A percentile compares a stretch with the other conserved stretches of the same genome.
Evolutionary conservation across 1,140 invertebrate genomes (phyloP).

Genomic region (Penaeus japonicus): DNA sequence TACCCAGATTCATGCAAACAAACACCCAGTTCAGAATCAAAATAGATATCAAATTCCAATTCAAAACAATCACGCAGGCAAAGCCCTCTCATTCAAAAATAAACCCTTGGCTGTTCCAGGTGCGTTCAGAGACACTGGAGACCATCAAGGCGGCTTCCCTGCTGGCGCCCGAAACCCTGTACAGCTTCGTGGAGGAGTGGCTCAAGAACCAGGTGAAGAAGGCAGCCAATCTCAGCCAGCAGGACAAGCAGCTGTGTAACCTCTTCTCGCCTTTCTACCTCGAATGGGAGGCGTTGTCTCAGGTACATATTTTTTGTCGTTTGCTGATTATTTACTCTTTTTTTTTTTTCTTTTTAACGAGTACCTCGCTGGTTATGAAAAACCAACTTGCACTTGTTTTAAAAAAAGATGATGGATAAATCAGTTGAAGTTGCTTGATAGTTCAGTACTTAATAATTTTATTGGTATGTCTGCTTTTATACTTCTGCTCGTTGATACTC

Average conservation of each 20-base stretch:
- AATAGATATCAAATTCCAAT: too few species aligned
- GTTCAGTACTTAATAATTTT: too few species aligned
- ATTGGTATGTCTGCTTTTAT: too few species aligned
- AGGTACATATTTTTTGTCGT: background rate
- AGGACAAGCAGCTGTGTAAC: constrained; percentile 64
- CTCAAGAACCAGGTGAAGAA: constrained; percentile 71
- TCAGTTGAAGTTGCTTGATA: too few species aligned
- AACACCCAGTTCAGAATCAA: too few species aligned
- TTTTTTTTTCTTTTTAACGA: background rate
- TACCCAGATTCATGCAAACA: too few species aligned
- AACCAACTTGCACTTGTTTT: too few species aligned
- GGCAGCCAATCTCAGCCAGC: constrained; percentile 65
- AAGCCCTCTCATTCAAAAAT: too few species aligned
- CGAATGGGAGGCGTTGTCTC: constrained; percentile 80
- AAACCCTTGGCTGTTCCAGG: background rate
- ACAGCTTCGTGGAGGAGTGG: constrained; percentile 82
- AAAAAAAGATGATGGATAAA: too few species aligned
- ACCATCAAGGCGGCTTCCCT: constrained; percentile 75
- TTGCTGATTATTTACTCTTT: background rate
- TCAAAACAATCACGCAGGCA: too few species aligned
- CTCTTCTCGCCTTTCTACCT: constrained; percentile 64
- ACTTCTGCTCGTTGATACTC: too few species aligned
- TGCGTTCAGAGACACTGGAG: constrained; percentile 39
- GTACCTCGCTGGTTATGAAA: too few species aligned
- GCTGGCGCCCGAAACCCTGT: constrained; percentile 82